These are phyloP conservation scores for Rhineura floridana DNA, from an alignment of 2,113 vertebrate genomes.

Conservation along the genomic window DNA sequence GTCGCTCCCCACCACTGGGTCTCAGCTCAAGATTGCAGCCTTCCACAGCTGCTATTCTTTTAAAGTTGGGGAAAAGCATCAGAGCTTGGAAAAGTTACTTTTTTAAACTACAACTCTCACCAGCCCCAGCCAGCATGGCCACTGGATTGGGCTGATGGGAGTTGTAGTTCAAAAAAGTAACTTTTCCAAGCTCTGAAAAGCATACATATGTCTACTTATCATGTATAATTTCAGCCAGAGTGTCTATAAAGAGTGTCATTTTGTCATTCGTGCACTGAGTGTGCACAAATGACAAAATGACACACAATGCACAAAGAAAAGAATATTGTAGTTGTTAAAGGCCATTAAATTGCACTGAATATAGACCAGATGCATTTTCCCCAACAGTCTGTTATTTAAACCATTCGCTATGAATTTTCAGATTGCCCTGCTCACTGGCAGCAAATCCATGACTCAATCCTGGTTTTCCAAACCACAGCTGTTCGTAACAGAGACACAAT, in stretches of 20 bases:
- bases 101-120: no score
- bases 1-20: not conserved
- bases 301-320: constrained; percentile 24
- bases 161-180: no score
- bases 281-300: no score
- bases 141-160: no score
- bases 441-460: constrained; percentile 14
- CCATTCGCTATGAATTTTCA: constrained; percentile 50
- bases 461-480: constrained; percentile 13
- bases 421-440: constrained; percentile 10
- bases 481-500: not conserved
- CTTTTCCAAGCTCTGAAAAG: no score
- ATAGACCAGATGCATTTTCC: not conserved
- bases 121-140: no score
- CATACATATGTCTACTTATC: not conserved
- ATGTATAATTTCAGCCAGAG: constrained; percentile 17
- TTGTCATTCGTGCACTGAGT: no score
- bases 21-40: not conserved
- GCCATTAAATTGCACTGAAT: constrained; percentile 23
- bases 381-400: constrained; percentile 22
- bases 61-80: not conserved
- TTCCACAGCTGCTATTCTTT: not conserved
- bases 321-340: constrained; percentile 1
- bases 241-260: constrained; percentile 37
- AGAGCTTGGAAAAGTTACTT: no score